Base-by-base conservation (phyloP, 2,888 invertebrate species). In the Drosophila vallismaia region DNA sequence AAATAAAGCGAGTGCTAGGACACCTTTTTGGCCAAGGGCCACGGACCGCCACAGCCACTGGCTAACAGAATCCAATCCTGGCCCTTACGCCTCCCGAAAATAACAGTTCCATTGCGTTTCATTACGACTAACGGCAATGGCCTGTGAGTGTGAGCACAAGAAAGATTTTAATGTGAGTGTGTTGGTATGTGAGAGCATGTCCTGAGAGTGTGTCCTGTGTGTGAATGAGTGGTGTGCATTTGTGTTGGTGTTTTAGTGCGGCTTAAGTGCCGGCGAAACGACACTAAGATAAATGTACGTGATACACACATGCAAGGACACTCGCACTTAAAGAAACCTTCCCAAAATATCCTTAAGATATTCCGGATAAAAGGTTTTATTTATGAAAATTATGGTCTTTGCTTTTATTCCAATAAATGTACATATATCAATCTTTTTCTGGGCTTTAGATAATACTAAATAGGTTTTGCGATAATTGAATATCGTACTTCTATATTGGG, bases 241-340 rank as follows among this genome's bases (percentile, higher is more conserved):
- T 60, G 68, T 73, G 71, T 69, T 78, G 74, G 60, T 70, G 60
- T 71, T 70, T 77, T 75, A 81, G 83, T 79, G 78, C 72, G 51
- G 71, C 78, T 83, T 86, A 88, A 88, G 88, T 88, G 86, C 88
- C 82, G 71, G 53, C 82, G 78, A 81, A 83, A 78, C 76, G 82
- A 87, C 82, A 86, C 87, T 81, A 77, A 84, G 83, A 86, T 85
- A 87, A 87, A 81, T 77, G 85, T 84, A 87, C 87, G 87, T 84
- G 87, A 81, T 79, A 82, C 51, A 79, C 70, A 63, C 52, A 64
- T 42, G 59, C 57, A 59, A 31, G 26, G 40, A 58, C 28, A 66
- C 45, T 31, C 5, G 26, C 51, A 64, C 64, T 52, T 9, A 19
- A 8, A 12, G 44, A 63, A 33, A 10, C 38, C 9, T 24, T 7